A percentile compares a stretch with the other conserved stretches of the same genome.
Conservation (phyloP, 2,797 vertebrate genomes). For the Anguilla marmorata region DNA sequence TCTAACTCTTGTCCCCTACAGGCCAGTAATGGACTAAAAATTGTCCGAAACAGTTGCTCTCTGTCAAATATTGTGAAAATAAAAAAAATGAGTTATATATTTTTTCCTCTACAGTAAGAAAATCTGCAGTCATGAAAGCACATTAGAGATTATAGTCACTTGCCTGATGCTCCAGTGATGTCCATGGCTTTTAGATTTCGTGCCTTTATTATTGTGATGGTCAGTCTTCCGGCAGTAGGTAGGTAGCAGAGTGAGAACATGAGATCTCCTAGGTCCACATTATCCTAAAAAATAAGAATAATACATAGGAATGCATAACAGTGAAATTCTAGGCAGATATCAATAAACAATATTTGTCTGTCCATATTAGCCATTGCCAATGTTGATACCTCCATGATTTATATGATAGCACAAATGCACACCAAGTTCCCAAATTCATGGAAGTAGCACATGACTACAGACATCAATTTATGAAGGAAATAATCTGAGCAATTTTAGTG, state of each 20-base stretch:
- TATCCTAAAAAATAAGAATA: constrained; percentile 78
- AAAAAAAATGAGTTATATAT: not conserved
- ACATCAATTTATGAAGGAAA: not conserved
- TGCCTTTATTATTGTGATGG: constrained; percentile 97
- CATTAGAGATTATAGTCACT: constrained; percentile 25
- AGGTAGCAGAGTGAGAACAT: constrained; percentile 99
- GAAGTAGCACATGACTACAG: not conserved
- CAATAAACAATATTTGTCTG: not conserved
- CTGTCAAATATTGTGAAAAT: not conserved
- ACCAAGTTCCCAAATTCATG: not conserved
- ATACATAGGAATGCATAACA: not conserved
- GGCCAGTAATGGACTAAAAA: not conserved
- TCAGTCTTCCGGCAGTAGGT: constrained; percentile 94
- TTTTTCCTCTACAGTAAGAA: not conserved
- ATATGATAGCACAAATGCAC: not conserved
- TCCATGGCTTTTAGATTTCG: constrained; percentile 99
- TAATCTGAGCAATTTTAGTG: not conserved
- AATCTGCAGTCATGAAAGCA: not conserved
- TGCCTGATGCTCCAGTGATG: constrained; percentile 98
- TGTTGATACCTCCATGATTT: not conserved
- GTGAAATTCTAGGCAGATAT: not conserved
- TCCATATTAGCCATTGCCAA: not conserved
- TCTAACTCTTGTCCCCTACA: not conserved
- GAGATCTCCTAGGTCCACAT: constrained; percentile 96
- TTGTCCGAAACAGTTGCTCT: not conserved